phyloP scores from a whole-genome alignment of 2,113 vertebrate species.

The Eolophus roseicapilla region DNA sequence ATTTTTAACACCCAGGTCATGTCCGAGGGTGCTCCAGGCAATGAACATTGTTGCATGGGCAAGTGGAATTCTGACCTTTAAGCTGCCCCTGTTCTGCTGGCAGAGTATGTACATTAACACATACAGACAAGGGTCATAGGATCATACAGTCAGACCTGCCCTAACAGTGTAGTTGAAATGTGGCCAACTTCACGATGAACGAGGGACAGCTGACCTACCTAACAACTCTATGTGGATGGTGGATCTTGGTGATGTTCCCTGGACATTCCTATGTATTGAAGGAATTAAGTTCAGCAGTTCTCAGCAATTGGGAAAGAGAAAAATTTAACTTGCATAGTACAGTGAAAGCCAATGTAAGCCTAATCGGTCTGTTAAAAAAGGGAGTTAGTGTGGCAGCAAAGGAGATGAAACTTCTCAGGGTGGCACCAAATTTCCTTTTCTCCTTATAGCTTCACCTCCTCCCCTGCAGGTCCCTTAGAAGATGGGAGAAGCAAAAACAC shows the following conservation, averaged over 20 bases:
- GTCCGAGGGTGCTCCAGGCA: background rate
- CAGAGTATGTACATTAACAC: background rate
- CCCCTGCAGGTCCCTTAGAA: background rate
- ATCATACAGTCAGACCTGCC: background rate
- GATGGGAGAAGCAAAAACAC: background rate
- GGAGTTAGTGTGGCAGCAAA: background rate
- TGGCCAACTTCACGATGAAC: background rate
- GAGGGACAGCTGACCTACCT: background rate
- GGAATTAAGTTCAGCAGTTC: background rate
- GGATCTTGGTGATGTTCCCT: background rate
- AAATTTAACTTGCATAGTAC: fast-evolving
- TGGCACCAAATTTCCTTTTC: background rate
- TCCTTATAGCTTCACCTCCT: background rate
- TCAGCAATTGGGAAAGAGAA: background rate
- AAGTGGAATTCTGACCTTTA: background rate
- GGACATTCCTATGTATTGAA: background rate
- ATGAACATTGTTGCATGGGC: background rate
- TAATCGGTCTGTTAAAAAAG: background rate
- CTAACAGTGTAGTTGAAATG: background rate
- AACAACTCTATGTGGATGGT: background rate
- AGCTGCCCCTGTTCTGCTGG: background rate
- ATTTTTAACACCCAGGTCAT: background rate
- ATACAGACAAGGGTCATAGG: background rate
- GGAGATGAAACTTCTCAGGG: background rate
- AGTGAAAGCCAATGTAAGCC: background rate